phyloP scores from a whole-genome alignment of 2,888 invertebrate genomes.

The Lithosia quadra region DNA sequence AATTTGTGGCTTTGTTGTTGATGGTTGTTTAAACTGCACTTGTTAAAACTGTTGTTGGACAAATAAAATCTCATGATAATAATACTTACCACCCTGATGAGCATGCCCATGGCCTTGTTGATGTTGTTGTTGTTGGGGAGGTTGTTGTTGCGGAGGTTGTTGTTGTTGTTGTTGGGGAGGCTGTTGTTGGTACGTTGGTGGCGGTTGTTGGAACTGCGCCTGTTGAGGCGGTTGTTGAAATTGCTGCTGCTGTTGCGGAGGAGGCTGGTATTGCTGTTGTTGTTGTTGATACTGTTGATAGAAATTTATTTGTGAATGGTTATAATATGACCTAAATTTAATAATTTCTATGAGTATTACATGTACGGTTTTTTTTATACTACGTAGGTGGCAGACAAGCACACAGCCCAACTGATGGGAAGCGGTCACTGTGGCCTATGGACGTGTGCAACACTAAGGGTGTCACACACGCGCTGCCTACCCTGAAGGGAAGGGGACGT shows the following conservation, averaged over 20 bases:
- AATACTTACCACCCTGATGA: slow-evolving; percentile 58
- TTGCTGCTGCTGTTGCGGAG: slow-evolving; percentile 52
- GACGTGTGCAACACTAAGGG: too few species aligned
- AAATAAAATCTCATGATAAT: neutral
- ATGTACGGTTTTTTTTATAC: too few species aligned
- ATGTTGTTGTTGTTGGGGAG: slow-evolving; percentile 32
- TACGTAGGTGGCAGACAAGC: too few species aligned
- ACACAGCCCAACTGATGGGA: too few species aligned
- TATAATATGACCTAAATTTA: neutral
- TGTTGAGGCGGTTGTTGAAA: slow-evolving; percentile 42
- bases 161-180: slow-evolving; percentile 64
- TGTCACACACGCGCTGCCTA: too few species aligned
- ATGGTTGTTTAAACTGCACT: neutral
- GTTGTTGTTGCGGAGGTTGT: slow-evolving; percentile 48
- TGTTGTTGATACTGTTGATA: slow-evolving; percentile 65
- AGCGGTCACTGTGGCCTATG: too few species aligned
- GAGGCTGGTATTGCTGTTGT: slow-evolving; percentile 47
- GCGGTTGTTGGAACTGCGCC: slow-evolving; percentile 57
- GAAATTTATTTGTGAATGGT: neutral
- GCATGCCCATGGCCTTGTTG: slow-evolving; percentile 62
- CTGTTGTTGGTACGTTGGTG: too few species aligned
- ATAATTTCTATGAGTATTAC: too few species aligned
- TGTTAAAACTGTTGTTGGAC: neutral
- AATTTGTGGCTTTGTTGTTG: neutral
- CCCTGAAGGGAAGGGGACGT: too few species aligned